phyloP scores from a whole-genome alignment of 64 coral and sea anemone species.

The Catalaphyllia jardinei region DNA sequence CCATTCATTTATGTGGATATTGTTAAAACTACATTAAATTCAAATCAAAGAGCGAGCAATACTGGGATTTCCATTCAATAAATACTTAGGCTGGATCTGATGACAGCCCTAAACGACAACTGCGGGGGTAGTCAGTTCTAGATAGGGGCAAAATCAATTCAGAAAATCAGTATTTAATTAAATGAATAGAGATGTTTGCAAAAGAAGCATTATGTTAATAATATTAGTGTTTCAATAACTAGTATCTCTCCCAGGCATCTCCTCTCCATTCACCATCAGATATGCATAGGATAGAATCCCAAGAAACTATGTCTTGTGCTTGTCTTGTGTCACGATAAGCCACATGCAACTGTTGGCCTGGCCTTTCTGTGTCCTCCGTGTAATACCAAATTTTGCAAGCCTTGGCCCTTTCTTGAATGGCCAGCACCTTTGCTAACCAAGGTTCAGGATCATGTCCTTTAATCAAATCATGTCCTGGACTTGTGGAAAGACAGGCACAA shows the following conservation, averaged over 20 bases:
- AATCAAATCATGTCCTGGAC: conserved; percentile 27
- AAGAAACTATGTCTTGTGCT: not conserved
- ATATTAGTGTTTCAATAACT: not conserved
- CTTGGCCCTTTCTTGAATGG: conserved; percentile 8
- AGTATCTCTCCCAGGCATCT: not conserved
- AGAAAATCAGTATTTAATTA: no score
- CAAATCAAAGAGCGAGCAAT: no score
- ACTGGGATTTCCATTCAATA: no score
- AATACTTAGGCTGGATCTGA: no score
- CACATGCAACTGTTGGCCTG: not conserved
- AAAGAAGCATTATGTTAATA: not conserved
- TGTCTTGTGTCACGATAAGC: not conserved
- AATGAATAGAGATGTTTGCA: no score
- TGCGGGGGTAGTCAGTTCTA: no score
- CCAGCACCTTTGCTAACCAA: conserved; percentile 38
- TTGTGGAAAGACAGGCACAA: conserved; percentile 30
- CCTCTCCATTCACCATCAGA: conserved; percentile 22
- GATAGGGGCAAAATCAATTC: no score
- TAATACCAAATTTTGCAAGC: conserved; percentile 15
- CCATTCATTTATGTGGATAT: no score
- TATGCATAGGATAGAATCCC: not conserved
- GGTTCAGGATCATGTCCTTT: conserved; percentile 36
- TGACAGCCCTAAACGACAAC: no score
- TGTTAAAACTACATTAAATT: no score
- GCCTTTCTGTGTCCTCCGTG: not conserved